These are phyloP conservation scores for Atta cephalotes DNA, from an alignment of 1,140 invertebrate genomes.

Conservation along the genomic window DNA sequence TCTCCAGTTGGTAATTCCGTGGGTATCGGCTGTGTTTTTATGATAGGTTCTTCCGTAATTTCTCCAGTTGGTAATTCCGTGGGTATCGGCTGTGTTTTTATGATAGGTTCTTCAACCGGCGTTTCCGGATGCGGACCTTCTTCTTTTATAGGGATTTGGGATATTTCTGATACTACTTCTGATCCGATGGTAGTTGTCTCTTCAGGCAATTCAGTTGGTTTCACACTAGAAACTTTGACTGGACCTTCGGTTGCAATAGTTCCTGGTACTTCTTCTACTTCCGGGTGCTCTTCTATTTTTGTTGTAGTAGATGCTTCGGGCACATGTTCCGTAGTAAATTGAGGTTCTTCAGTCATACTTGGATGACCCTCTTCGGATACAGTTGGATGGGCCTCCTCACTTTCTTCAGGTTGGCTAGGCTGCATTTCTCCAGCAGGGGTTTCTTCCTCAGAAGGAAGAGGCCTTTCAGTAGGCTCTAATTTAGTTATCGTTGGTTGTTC, in stretches of 20 bases:
- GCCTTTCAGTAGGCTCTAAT: constrained; percentile 54
- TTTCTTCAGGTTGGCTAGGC: constrained; percentile 31
- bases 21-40: constrained; percentile 24
- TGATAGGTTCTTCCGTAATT: constrained; percentile 56
- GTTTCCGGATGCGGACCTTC: constrained; percentile 56
- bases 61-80: constrained; percentile 33
- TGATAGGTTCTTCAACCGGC: constrained; percentile 19
- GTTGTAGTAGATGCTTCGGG: constrained; percentile 1
- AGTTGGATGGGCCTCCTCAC: not conserved
- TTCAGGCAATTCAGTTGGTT: constrained; percentile 41
- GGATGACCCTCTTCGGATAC: constrained; percentile 11
- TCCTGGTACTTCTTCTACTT: constrained; percentile 36
- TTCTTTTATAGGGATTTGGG: constrained; percentile 52
- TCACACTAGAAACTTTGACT: not conserved
- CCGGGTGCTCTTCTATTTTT: constrained; percentile 36
- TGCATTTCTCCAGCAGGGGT: constrained; percentile 20
- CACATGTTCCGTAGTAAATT: constrained; percentile 21
- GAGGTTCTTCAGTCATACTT: not conserved
- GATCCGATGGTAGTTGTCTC: constrained; percentile 51
- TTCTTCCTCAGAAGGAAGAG: constrained; percentile 44
- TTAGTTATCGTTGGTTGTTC: constrained; percentile 46
- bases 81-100: constrained; percentile 24
- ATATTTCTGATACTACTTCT: constrained; percentile 23
- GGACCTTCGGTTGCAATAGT: not conserved
- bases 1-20: constrained; percentile 33